These are phyloP conservation scores for Ichneumoninae sp. DNA, from an alignment of 2,888 invertebrate genomes.

Conservation along the genomic window DNA sequence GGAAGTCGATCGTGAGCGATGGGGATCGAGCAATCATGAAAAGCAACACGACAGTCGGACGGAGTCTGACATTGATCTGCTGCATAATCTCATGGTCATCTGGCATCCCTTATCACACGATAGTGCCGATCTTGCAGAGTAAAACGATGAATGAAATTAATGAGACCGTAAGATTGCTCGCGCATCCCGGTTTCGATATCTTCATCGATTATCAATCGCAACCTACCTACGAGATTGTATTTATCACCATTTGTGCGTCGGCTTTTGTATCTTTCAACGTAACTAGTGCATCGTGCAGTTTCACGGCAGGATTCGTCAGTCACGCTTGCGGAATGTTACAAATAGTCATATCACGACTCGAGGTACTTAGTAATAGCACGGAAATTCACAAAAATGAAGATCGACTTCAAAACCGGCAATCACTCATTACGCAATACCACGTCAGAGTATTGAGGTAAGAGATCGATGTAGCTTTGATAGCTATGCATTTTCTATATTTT, in stretches of 20 bases:
- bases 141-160: conserved; percentile 27
- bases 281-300: conserved; percentile 54
- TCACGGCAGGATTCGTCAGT: not conserved
- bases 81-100: conserved; percentile 67
- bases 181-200: conserved; percentile 61
- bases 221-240: conserved; percentile 68
- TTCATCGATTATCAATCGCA: conserved; percentile 64
- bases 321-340: conserved; percentile 67
- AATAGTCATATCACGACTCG: conserved; percentile 53
- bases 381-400: not conserved
- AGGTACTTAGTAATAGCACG: not conserved
- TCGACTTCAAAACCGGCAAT: not conserved
- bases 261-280: conserved; percentile 51
- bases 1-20: conserved; percentile 52
- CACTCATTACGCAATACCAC: conserved; percentile 33
- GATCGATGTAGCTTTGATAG: not conserved
- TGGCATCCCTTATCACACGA: conserved; percentile 60
- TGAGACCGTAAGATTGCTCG: conserved; percentile 47
- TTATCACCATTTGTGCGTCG: conserved; percentile 56
- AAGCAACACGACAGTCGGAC: conserved; percentile 45
- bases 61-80: conserved; percentile 61
- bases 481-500: too few species aligned
- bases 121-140: conserved; percentile 54
- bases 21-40: conserved; percentile 65
- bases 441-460: conserved; percentile 10